These are phyloP conservation scores for Notolepis coatsorum DNA, from an alignment of 2,797 vertebrate species.

Conservation along the genomic window DNA sequence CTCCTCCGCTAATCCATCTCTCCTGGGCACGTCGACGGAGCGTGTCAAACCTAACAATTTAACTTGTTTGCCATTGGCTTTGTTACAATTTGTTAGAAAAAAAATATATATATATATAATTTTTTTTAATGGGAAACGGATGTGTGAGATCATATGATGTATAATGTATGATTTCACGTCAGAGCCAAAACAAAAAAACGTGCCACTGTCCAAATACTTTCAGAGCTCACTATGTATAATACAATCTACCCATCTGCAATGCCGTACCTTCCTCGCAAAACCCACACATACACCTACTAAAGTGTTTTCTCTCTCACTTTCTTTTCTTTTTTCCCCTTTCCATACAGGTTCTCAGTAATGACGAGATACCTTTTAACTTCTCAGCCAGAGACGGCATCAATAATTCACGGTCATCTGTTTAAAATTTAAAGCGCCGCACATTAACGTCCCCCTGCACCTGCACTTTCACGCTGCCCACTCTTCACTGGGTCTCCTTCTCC, in stretches of 20 bases:
- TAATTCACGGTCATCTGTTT: conserved; percentile 85
- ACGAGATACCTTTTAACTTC: conserved; percentile 87
- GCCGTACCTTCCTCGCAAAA: conserved; percentile 13
- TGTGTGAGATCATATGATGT: neutral
- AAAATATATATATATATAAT: neutral
- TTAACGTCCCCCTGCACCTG: conserved; percentile 83
- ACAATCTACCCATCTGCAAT: conserved; percentile 8
- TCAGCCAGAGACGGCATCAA: conserved; percentile 83
- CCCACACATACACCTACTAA: conserved; percentile 49
- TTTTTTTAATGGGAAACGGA: neutral
- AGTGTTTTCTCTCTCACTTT: conserved; percentile 58
- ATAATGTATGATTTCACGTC: conserved; percentile 7
- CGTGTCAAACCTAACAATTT: too few species aligned
- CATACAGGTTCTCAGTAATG: conserved; percentile 73
- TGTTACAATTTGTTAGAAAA: neutral
- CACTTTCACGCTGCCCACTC: conserved; percentile 82
- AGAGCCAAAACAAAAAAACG: conserved; percentile 7
- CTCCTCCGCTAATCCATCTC: neutral
- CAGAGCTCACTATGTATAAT: conserved; percentile 3
- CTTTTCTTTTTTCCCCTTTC: conserved; percentile 34
- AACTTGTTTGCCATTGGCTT: conserved; percentile 8
- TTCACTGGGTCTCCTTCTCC: conserved; percentile 46
- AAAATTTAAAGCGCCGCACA: conserved; percentile 88
- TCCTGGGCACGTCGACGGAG: neutral
- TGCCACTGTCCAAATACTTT: neutral